phyloP scores from a whole-genome alignment of 1,140 invertebrate genomes.

The Procambarus virginalis region DNA sequence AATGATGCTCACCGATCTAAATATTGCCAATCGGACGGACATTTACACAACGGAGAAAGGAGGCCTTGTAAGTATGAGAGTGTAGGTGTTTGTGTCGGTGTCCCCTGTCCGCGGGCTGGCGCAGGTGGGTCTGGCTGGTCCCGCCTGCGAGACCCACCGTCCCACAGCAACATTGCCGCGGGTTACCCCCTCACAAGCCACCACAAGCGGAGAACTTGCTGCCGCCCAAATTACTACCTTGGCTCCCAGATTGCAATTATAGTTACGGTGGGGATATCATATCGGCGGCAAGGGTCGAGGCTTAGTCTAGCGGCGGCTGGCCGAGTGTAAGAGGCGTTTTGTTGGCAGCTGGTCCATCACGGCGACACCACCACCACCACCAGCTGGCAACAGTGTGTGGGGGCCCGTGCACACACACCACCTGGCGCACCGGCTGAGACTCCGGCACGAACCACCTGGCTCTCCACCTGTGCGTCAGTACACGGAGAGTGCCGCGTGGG shows the following conservation, averaged over 20 bases:
- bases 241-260: constrained; percentile 68
- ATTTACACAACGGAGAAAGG: constrained; percentile 68
- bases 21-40: constrained; percentile 67
- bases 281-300: constrained; percentile 58
- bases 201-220: constrained; percentile 65
- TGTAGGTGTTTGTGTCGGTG: constrained; percentile 25
- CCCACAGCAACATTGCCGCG: constrained; percentile 46
- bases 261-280: constrained; percentile 68
- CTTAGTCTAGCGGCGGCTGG: constrained; percentile 62
- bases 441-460: constrained; percentile 27
- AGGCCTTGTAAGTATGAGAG: constrained; percentile 65
- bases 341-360: constrained; percentile 59
- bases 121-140: not conserved
- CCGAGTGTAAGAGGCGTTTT: constrained; percentile 28
- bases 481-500: constrained; percentile 3
- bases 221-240: constrained; percentile 69
- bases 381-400: not conserved
- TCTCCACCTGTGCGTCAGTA: not conserved
- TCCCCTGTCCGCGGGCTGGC: constrained; percentile 28
- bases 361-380: constrained; percentile 24
- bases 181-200: constrained; percentile 50
- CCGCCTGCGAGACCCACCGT: constrained; percentile 16
- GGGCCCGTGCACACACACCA: not conserved
- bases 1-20: constrained; percentile 69
- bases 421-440: constrained; percentile 31